phyloP scores from a whole-genome alignment of 2,888 invertebrate genomes.

The Oxystoma pomonae region DNA sequence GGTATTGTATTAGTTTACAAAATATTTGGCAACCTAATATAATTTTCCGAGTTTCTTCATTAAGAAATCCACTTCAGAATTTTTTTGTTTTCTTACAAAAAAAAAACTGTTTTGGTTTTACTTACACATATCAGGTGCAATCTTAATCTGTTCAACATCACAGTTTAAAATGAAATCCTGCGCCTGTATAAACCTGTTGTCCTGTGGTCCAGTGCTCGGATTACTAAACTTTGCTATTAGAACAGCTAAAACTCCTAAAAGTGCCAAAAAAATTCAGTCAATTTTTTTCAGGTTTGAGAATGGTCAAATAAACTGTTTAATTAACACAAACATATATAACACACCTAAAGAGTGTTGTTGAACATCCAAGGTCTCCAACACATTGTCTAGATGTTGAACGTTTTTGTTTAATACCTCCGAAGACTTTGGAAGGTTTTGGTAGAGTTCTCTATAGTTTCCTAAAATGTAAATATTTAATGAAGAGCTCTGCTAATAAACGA shows the following conservation, averaged over 20 bases:
- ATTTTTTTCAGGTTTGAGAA: no score
- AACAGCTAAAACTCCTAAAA: constrained; percentile 79
- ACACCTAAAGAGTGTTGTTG: constrained; percentile 85
- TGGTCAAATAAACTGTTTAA: no score
- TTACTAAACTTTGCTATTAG: constrained; percentile 74
- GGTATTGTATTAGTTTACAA: no score
- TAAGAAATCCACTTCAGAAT: no score
- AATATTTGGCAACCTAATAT: no score
- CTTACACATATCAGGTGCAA: constrained; percentile 82
- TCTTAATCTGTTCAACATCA: constrained; percentile 86
- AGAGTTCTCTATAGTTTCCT: constrained; percentile 76
- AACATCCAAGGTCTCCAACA: constrained; percentile 84
- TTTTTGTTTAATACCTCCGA: constrained; percentile 78
- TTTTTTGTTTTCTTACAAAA: no score
- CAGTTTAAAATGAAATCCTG: constrained; percentile 84
- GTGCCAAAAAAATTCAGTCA: no score
- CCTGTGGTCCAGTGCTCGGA: constrained; percentile 48
- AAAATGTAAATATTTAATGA: constrained; percentile 34
- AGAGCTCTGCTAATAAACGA: no score
- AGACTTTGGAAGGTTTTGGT: constrained; percentile 72
- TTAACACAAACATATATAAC: no score
- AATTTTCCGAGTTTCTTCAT: no score
- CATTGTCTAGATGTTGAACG: constrained; percentile 80
- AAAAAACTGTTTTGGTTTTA: no score
- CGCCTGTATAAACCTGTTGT: constrained; percentile 63